phyloP scores from a whole-genome alignment of 1,140 invertebrate genomes.

The Anoplolepis gracilipes region DNA sequence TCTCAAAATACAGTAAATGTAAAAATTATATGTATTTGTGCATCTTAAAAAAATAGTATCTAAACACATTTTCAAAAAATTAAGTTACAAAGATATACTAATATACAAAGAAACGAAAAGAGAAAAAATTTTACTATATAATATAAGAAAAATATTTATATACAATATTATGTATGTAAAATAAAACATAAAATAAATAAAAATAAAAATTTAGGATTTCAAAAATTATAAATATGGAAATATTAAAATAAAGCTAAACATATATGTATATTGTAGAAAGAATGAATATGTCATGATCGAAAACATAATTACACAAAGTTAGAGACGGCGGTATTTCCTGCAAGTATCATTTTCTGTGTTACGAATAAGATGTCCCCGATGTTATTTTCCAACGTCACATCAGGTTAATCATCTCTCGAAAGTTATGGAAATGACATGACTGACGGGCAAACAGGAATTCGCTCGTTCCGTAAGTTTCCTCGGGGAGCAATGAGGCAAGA shows the following conservation, averaged over 20 bases:
- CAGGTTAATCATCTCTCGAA: constrained; percentile 83
- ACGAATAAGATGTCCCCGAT: constrained; percentile 67
- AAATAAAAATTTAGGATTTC: neutral
- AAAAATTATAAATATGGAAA: neutral
- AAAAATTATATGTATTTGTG: neutral
- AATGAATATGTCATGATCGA: neutral
- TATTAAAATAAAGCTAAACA: neutral
- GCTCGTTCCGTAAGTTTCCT: constrained; percentile 75
- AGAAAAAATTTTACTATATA: too few species aligned
- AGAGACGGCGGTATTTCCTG: constrained; percentile 7
- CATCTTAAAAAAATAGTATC: neutral
- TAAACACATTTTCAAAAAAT: neutral
- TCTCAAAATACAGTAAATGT: neutral
- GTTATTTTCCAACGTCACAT: constrained; percentile 84
- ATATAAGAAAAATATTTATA: too few species aligned
- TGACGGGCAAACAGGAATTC: constrained; percentile 83
- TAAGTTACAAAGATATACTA: neutral
- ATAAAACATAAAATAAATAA: too few species aligned
- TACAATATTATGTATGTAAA: too few species aligned
- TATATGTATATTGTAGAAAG: neutral
- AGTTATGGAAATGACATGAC: constrained; percentile 81
- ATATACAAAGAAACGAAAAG: too few species aligned
- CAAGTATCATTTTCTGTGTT: constrained; percentile 41
- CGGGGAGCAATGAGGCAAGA: constrained; percentile 68
- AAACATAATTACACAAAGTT: constrained; percentile 57